Conservation (phyloP, 2,113 vertebrate species). For the Chaenocephalus aceratus region DNA sequence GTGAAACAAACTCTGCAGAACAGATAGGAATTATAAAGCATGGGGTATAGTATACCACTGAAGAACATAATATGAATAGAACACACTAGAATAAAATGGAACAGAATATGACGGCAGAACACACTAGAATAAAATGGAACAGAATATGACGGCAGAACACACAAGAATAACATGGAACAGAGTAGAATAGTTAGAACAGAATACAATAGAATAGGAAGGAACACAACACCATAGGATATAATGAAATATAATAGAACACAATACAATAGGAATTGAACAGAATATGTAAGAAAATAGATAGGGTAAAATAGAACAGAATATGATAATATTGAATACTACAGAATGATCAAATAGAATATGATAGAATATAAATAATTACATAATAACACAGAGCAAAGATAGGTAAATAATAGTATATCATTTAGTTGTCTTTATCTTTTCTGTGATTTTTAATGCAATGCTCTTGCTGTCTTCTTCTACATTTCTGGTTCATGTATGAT, state of each 20-base stretch:
- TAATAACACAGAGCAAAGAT: neutral
- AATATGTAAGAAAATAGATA: neutral
- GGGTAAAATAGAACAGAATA: neutral
- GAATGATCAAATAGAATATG: neutral
- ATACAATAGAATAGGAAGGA: neutral
- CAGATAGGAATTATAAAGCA: neutral
- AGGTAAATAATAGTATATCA: neutral
- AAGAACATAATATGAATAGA: neutral
- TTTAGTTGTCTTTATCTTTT: neutral
- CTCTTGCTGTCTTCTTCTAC: conserved; percentile 33
- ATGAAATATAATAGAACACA: neutral
- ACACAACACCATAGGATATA: neutral
- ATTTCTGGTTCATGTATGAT: conserved; percentile 23
- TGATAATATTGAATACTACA: neutral
- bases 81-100: neutral
- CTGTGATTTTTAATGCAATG: conserved; percentile 28
- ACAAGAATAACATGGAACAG: neutral
- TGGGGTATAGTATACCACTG: neutral
- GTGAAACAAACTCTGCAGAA: too few relatives aligned
- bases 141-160: too few relatives aligned
- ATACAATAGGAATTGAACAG: neutral
- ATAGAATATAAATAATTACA: neutral
- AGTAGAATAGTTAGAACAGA: neutral
- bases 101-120: neutral
- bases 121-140: too few relatives aligned